Base-by-base conservation (phyloP, 1,140 invertebrate species). In the Hetaerina americana region DNA sequence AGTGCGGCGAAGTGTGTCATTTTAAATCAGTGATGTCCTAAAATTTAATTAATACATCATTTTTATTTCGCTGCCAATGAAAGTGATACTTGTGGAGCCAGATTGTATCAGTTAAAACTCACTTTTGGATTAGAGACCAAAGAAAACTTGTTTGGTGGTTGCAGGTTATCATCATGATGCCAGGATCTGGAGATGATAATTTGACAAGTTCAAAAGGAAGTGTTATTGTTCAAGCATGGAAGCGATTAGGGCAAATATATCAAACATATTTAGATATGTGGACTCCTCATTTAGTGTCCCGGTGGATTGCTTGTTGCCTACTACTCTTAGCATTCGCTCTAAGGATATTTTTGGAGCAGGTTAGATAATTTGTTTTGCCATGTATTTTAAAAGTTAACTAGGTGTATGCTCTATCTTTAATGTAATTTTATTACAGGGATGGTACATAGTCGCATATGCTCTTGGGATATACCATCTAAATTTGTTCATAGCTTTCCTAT, bases 391-490 rank as follows among this genome's bases (percentile, higher is more conserved):
- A 5, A 10, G 40, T 5, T 18, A 5, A 57, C 2, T n/a, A 12
- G 2, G 22, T 57, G 15, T 18, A n/a, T 57, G 2, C 2, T 57
- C 2, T 49, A 72, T 57, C 49, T 72, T 69, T 73, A 72, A 69
- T 75, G 76, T 71, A 75, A 77, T 76, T 77, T 71, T 78, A 77
- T 91, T 90, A 76, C 82, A 97, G 92, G 98, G 98, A 75, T 99
- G 97, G 95, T 99, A 99, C 82, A 99, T 99, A 78, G 90, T 99
- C 67, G 97, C 96, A 74, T 99, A 99, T 85, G 97, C 95, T 24
- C 83, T 99, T 79, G 97, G 96, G 76, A 99, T 99, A 79, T 99
- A 99, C 84, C 94, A 99, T 81, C 87, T 99, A 79, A 99, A 99
- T 86, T 86, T 99, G 80, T 98, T 99, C 84, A 97, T 99, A 84